Base-by-base conservation (phyloP, 2,113 vertebrate species). In the Labrus mixtus region DNA sequence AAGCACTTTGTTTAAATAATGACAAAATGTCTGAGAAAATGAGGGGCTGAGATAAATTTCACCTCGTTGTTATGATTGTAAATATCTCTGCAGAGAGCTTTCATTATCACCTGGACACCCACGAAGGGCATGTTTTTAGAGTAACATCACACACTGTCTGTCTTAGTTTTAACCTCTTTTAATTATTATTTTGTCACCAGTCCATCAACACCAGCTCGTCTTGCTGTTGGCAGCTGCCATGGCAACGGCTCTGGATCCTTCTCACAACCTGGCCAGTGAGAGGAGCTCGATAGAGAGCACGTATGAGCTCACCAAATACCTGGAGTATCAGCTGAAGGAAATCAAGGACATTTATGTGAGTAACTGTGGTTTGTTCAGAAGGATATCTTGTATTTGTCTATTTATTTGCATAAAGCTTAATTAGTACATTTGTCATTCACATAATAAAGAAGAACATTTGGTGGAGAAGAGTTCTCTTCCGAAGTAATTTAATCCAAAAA, bases 281-380 rank as follows among this genome's bases (percentile, higher is more conserved):
- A 95, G 96, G 82, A 96, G 94, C 72, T 97, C 96, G 9, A 98
- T 99, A 85, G 97, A 99, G 87, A 96, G 98, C 89, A 98, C 96
- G 9, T 99, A 99, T 45, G 97, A 99, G 93, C 95, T 99, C 81
- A 98, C 97, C 82, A 97, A 97, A 79, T 98, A 98, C 92, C 95
- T 99, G 95, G 97, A 98, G 91, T 97, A 97, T 82, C 97, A 99
- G 90, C 96, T 98, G 74, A 97, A 96, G 80, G 96, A 96, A 84
- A 95, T 98, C 90, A 97, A 97, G 82, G 96, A 96, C 82, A 96
- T 97, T 87, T 99, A 98, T 23, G 97, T 99, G 93, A 97, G 97
- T 94, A 36, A 13, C 54, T 17, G 22, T 41, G 22, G 13, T 59
- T 37, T n/a, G 17, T 48, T 51, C 10, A 11, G 39, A 8, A 15